Conservation (phyloP, 2,888 invertebrate genomes). For the Branchipolynoe longqiensis region DNA sequence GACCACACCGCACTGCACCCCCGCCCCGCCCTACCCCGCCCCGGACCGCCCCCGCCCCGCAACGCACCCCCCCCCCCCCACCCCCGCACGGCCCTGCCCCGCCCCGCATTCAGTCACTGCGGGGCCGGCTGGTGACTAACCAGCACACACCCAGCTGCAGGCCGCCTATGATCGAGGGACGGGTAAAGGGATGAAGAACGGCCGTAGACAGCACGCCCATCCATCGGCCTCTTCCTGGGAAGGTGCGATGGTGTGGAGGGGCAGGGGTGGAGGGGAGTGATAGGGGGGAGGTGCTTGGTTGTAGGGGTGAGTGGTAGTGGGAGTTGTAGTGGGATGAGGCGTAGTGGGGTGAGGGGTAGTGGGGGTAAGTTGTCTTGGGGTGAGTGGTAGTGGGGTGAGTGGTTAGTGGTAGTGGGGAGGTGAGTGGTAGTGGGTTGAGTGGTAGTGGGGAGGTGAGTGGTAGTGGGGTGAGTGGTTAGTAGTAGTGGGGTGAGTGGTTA, state of each 20-base stretch:
- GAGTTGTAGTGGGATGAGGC: background rate
- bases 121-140: constrained; percentile 16
- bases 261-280: background rate
- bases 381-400: background rate
- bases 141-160: constrained; percentile 17
- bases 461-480: too few relatives aligned
- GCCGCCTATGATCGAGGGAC: constrained; percentile 5
- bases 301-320: background rate
- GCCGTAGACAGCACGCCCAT: constrained; percentile 30
- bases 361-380: background rate
- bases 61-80: too few relatives aligned
- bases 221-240: constrained; percentile 1
- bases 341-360: background rate
- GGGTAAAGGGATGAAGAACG: constrained; percentile 39
- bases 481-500: too few relatives aligned
- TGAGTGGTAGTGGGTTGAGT: background rate
- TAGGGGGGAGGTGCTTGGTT: background rate
- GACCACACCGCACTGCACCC: too few relatives aligned
- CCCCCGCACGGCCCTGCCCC: too few relatives aligned
- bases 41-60: too few relatives aligned
- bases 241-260: background rate
- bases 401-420: background rate
- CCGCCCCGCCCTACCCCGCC: too few relatives aligned
- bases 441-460: too few relatives aligned
- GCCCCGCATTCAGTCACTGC: too few relatives aligned